Percentiles rank a stretch among this genome's conserved stretches.
Evolutionary conservation across 1,140 invertebrate species (phyloP).

Genomic region (Solen grandis): DNA sequence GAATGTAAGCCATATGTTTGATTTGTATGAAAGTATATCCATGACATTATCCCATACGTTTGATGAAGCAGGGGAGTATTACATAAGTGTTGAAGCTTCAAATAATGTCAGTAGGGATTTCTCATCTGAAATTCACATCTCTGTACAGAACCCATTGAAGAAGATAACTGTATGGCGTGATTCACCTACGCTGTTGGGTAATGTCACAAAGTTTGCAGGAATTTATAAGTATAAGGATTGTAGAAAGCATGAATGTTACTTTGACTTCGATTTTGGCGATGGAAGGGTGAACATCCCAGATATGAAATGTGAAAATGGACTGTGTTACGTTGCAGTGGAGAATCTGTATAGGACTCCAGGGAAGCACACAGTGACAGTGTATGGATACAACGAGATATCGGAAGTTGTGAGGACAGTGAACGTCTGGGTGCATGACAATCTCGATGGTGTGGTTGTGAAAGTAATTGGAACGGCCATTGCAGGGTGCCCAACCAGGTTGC

Average conservation of each 20-base stretch:
- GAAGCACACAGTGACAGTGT: constrained; percentile 7
- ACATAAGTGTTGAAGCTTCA: background rate
- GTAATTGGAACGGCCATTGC: background rate
- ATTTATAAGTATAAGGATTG: background rate
- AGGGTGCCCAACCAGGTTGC: constrained; percentile 11
- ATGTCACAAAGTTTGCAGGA: background rate
- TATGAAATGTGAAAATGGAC: background rate
- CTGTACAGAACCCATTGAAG: constrained; percentile 5
- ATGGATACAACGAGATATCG: constrained; percentile 23
- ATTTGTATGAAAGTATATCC: constrained; percentile 3
- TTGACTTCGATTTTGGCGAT: background rate
- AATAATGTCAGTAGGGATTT: constrained; percentile 20
- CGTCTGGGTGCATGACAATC: background rate
- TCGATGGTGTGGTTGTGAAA: constrained; percentile 6
- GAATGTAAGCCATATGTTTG: background rate
- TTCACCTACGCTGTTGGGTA: background rate
- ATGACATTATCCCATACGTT: constrained; percentile 1
- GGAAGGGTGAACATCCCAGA: background rate
- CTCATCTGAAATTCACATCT: background rate
- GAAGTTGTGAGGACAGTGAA: background rate
- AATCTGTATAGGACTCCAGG: constrained; percentile 1
- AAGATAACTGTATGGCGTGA: background rate
- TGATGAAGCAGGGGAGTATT: constrained; percentile 12
- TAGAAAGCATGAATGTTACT: background rate
- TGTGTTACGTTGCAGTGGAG: background rate